Evolutionary conservation across 2,797 vertebrate species (phyloP).

Genomic region (Schizopygopsis malacanthus): DNA sequence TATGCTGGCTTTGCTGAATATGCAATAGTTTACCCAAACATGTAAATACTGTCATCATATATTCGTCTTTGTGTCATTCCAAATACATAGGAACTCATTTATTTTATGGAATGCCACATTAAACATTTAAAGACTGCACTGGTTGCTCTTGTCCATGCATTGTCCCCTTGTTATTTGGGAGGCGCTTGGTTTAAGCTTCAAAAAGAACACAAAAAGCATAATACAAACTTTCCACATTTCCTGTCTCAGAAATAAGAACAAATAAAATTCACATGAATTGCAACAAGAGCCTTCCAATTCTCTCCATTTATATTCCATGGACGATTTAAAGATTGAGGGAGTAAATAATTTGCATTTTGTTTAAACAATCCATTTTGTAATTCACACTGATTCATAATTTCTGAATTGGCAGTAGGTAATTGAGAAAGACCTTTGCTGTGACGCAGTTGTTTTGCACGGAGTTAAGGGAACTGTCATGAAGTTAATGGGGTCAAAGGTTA

Average conservation of each 20-base stretch:
- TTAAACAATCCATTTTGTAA: slow-evolving; percentile 64
- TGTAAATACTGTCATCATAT: background rate
- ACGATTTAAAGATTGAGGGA: background rate
- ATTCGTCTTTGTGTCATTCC: too few species aligned
- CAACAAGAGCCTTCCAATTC: background rate
- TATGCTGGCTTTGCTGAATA: slow-evolving; percentile 66
- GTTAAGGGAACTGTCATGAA: slow-evolving; percentile 30
- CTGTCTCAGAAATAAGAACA: background rate
- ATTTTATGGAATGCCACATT: background rate
- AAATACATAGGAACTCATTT: background rate
- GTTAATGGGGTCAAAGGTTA: slow-evolving; percentile 67
- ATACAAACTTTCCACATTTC: background rate
- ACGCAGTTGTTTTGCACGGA: slow-evolving; percentile 1
- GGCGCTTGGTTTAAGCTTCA: background rate
- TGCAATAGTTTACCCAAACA: slow-evolving; percentile 9
- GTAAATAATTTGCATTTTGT: background rate
- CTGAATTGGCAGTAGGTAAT: slow-evolving; percentile 25
- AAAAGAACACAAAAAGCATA: background rate
- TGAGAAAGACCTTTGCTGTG: background rate
- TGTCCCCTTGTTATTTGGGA: too few species aligned
- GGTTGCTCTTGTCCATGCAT: background rate
- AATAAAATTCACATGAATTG: too few species aligned
- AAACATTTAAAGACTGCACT: background rate
- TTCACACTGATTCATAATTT: slow-evolving; percentile 66
- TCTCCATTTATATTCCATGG: background rate